phyloP scores from a whole-genome alignment of 2,113 vertebrate species.

The Casuarius casuarius region DNA sequence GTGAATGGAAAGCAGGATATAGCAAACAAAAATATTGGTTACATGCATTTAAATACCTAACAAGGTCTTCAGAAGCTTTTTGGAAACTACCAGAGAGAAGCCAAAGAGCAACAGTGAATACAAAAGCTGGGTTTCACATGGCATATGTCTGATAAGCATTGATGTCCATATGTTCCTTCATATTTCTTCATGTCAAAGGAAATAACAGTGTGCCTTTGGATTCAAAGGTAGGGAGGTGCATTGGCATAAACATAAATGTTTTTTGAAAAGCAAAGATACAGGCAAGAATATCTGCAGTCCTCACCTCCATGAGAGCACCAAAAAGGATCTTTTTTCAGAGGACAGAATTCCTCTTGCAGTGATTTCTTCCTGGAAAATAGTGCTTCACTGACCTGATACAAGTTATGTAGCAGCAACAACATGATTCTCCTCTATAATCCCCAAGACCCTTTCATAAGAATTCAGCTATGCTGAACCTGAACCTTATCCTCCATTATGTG shows the following conservation, averaged over 20 bases:
- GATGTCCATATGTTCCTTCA: background rate
- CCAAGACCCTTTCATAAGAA: background rate
- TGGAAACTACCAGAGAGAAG: background rate
- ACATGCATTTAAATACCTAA: background rate
- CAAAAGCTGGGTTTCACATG: background rate
- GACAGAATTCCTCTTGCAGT: background rate
- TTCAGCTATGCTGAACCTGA: background rate
- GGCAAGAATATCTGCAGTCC: background rate
- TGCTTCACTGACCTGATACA: background rate
- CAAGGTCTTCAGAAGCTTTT: background rate
- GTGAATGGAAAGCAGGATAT: background rate
- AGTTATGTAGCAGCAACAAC: background rate
- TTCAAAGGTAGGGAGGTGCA: background rate
- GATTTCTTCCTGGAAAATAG: background rate
- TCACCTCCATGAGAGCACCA: background rate
- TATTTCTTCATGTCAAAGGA: background rate
- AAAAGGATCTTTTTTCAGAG: background rate
- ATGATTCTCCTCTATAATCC: background rate
- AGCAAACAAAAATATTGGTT: background rate
- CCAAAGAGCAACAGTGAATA: background rate
- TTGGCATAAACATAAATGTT: background rate
- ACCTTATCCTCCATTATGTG: background rate
- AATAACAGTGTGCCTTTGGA: background rate
- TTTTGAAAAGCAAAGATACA: background rate
- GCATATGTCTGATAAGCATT: background rate